Base-by-base conservation (phyloP, 2,888 invertebrate species). In the Sesamia inferens region DNA sequence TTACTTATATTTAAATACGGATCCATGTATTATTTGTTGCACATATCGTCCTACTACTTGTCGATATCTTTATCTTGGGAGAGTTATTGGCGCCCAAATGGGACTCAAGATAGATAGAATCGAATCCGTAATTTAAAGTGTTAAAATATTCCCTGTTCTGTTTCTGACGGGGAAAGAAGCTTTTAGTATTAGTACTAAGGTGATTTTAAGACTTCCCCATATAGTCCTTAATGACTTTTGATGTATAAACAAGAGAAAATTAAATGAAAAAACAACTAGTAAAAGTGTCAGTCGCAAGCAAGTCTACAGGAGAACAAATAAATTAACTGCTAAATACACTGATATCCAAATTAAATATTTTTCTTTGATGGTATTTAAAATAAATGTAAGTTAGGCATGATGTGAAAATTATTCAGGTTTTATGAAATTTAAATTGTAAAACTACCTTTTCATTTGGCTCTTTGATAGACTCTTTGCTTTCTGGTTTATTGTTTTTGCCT, bases 31-130 rank as follows among this genome's bases (percentile, higher is more conserved):
- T 31, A 31, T 31, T 2, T 31, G 31, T 13, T 67, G 13, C 42
- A 8, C 19, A 16, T 42, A 11, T 6, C 47, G 48, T 16, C 4
- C 14, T 66, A 24, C 24, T n/a, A 5, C 7, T 42, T 61, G 14
- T 63, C 10, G 8, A 44, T 19, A 8, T 44, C 24, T 4, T 13
- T 3, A 51, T 22, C 14, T 24, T 51, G 42, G 8, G 11, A 54
- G 2, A 44, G 11, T 16, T 72, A 58, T 59, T 76, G 78, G 57
- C 77, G 79, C 66, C 77, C 77, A 78, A 47, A 31, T 67, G 79
- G 57, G 79, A 73, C 57, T 61, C 6, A 10, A 3, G 1, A n/a
- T 7, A 48, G 11, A 54, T 13, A 1, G 1, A 24, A 5, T 31
- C 10, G 5, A 1, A 39, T 14, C 10, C 3, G 19, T 5, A 14